Evolutionary conservation across 2,888 invertebrate genomes (phyloP).

Genomic region (Dasysyrphus albostriatus): DNA sequence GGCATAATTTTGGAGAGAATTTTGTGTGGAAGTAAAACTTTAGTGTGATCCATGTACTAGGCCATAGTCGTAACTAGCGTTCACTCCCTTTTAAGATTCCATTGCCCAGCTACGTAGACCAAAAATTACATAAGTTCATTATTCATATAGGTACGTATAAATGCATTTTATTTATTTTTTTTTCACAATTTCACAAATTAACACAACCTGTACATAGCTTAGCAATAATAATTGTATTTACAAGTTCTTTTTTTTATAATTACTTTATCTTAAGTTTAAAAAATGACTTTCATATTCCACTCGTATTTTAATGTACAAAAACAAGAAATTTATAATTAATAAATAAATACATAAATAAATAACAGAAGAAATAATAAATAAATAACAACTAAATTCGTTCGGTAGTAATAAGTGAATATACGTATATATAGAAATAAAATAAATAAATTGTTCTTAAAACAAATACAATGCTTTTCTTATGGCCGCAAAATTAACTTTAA

Average conservation of each 20-base stretch:
- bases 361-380: constrained; percentile 57
- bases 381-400: constrained; percentile 72
- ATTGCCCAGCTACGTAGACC: too few relatives aligned
- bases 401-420: constrained; percentile 42
- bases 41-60: too few relatives aligned
- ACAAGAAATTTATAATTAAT: constrained; percentile 63
- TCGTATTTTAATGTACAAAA: constrained; percentile 77
- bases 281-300: constrained; percentile 82
- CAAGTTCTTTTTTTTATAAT: constrained; percentile 23
- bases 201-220: constrained; percentile 54
- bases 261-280: constrained; percentile 44
- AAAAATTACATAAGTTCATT: not conserved
- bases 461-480: constrained; percentile 59
- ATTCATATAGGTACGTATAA: not conserved
- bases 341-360: constrained; percentile 47
- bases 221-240: constrained; percentile 55
- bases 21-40: too few relatives aligned
- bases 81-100: too few relatives aligned
- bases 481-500: constrained; percentile 67
- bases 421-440: constrained; percentile 51
- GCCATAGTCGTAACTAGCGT: too few relatives aligned
- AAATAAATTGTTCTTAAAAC: constrained; percentile 54
- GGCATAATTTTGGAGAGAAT: too few relatives aligned
- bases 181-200: constrained; percentile 43
- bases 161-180: not conserved